Base-by-base conservation (phyloP, 2,113 vertebrate genomes). In the Alethe castanea region DNA sequence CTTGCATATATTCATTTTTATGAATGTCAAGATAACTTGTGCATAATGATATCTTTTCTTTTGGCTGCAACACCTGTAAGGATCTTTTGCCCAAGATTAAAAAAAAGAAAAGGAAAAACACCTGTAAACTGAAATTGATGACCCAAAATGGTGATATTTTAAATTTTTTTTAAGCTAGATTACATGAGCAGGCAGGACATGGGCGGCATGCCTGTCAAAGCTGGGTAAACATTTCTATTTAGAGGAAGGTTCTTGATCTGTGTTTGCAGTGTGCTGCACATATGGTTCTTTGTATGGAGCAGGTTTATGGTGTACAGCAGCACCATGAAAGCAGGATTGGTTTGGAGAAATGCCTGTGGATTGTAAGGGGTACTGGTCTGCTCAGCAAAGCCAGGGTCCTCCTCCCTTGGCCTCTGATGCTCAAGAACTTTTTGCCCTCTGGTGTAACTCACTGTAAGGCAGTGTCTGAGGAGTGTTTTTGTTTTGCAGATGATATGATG, bases 1-100 rank as follows among this genome's bases (percentile, higher is more conserved):
- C 88, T 91, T 90, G 95, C 94, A 95, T 94, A 88, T 96, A 95
- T 96, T 94, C 94, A 92, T 94, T 86, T 94, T 91, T 65, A 62
- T 83, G 91, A 92, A 88, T 88, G 76, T 94, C 94, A 93, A 84
- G 91, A 92, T 74, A 93, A 88, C 92, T 94, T 81, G 22, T 86
- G 85, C 94, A 88, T 92, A 83, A 83, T 62, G 50, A 92, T 50
- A 59, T 88, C n/a, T 73, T 80, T 78, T 44, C 62, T 81, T 93
- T 86, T 80, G 29, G 54, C 67, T 93, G 33, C 64, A 88, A 2
- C 36, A 77, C 80, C 94, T 92, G 67, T 87, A 87, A 90, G 57
- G 53, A 60, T 48, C 40, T 81, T 81, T 64, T 89, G 47, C 15
- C 48, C 42, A 47, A 52, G 33, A 70, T 50, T 17, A 35, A 50